Evolutionary conservation across 2,113 vertebrate species (phyloP), one percentile per base, ranked within the genome.

Genomic region (Myiagra hebetior): DNA sequence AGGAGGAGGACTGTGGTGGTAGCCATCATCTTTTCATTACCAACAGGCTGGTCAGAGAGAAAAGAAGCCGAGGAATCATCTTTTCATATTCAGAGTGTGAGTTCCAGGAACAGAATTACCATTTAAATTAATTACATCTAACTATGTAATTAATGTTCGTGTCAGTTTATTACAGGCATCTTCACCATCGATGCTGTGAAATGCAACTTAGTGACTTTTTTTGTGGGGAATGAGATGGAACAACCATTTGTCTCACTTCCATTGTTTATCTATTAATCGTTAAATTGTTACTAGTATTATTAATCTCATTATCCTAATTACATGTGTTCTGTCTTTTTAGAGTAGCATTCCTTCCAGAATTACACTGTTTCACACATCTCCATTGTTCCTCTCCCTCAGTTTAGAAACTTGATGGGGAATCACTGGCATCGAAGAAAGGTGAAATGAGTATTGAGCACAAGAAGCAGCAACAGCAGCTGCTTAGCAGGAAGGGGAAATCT

Each of bases 291-390:
- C 53, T 89, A 87, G 78, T 95, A 95, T 63, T 89, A 89, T 93
- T 93, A 94, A 92, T 93, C 92, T 88, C 63, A 83, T 92, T 93
- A 96, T 46, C 56, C 56, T 94, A 89, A 97, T 92, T 95, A 92
- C 44, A 94, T 33, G 74, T 82, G 77, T 89, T 95, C 65, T 72
- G 41, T 78, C 85, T 87, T 91, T 89, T 91, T 93, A 91, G 76
- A 91, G 74, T 13, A 87, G 69, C 86, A 62, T 65, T 94, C 77
- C 80, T 93, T 93, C 46, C 86, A 73, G 77, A 93, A 92, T 92
- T 65, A 96, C 80, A 68, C 49, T 85, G 20, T 42, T 94, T 87
- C 69, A 81, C 41, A 60, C 37, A 78, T 73, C 76, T 87, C 41
- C 69, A 94, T 92, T 94, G 92, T 93, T 96, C 80, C 35, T 53